Evolutionary conservation across 2,797 vertebrate genomes (phyloP).

Genomic region (Galagoides demidoff): DNA sequence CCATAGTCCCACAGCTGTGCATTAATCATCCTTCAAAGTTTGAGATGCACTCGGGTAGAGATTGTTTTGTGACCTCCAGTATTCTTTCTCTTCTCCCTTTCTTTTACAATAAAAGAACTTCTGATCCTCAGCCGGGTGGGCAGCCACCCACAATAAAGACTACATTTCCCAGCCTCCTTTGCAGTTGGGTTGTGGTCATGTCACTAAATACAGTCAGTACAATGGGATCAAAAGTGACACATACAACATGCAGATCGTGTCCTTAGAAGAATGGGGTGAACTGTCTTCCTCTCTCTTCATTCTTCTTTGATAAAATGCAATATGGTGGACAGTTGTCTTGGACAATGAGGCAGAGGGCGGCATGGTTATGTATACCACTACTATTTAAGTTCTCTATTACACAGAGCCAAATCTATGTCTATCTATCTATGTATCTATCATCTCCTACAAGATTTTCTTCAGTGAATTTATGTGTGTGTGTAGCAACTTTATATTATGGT

Average conservation of each 20-base stretch:
- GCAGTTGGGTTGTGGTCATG: not conserved
- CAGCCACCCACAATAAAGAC: not conserved
- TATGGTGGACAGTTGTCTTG: not conserved
- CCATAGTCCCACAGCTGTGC: not conserved
- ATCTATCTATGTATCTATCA: not conserved
- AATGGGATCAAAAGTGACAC: not conserved
- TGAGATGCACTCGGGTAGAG: accelerated
- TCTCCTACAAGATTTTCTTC: not conserved
- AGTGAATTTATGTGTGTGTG: not conserved
- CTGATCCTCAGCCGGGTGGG: not conserved
- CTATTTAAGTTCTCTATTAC: not conserved
- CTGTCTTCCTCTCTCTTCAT: too few species aligned
- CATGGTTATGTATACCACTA: not conserved
- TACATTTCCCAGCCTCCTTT: not conserved
- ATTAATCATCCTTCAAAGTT: not conserved
- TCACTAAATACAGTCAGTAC: not conserved
- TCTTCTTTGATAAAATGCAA: not conserved
- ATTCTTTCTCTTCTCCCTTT: not conserved
- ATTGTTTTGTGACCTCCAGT: not conserved
- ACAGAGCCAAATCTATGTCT: not conserved
- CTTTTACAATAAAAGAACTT: not conserved
- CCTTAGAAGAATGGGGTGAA: not conserved
- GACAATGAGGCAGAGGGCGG: not conserved
- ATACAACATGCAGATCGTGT: not conserved
- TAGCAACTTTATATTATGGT: not conserved